Percentiles rank a stretch among this genome's conserved stretches.
phyloP scores from a whole-genome alignment of 2,888 invertebrate genomes.

The Isoperla grammatica region DNA sequence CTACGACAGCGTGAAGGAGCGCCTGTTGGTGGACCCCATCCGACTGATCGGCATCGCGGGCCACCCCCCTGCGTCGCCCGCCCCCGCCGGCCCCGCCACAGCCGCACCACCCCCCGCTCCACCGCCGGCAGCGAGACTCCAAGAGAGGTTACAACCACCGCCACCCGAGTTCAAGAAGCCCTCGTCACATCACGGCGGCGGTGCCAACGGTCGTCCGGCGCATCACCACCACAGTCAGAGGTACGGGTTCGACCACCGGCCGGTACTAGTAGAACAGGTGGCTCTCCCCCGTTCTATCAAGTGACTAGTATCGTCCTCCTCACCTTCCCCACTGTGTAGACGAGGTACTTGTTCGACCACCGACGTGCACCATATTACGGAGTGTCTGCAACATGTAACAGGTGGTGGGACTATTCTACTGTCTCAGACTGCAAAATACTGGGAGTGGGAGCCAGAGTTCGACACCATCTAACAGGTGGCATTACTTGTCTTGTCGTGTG shows the following conservation, averaged over 20 bases:
- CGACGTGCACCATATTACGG: no score
- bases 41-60: conserved; percentile 66
- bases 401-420: no score
- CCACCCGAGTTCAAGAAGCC: conserved; percentile 57
- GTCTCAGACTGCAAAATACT: no score
- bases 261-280: background rate
- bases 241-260: background rate
- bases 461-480: no score
- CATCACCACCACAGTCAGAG: conserved; percentile 2
- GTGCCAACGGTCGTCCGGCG: conserved; percentile 16
- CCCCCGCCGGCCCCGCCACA: conserved; percentile 42
- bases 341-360: no score
- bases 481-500: no score
- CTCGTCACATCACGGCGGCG: conserved; percentile 11
- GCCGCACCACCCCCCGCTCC: conserved; percentile 35
- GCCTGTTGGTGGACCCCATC: conserved; percentile 54
- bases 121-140: conserved; percentile 30
- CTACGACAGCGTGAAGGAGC: conserved; percentile 60
- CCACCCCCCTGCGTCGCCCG: conserved; percentile 54
- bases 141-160: conserved; percentile 32
- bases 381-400: no score
- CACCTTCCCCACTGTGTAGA: no score
- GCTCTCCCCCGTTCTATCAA: no score
- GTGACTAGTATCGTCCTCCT: no score
- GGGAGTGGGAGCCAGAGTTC: no score